Conservation (phyloP, 2,113 vertebrate genomes). For the Sturnira hondurensis region DNA sequence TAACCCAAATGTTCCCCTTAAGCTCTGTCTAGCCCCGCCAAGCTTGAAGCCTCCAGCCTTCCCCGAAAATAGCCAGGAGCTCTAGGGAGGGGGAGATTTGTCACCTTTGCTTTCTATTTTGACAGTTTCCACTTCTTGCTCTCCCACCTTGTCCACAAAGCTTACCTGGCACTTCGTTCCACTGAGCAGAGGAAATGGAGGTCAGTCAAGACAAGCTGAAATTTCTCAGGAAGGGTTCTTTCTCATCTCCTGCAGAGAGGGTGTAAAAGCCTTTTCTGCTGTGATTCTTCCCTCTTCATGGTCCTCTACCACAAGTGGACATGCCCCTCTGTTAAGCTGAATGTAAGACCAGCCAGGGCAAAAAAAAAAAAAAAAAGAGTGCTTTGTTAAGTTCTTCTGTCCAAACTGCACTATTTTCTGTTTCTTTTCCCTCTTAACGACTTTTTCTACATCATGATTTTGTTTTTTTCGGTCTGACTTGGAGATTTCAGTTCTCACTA, state of each 20-base stretch:
- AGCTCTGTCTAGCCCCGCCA: not conserved
- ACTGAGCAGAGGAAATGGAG: not conserved
- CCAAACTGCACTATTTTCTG: not conserved
- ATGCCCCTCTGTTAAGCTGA: not conserved
- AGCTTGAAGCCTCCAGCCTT: not conserved
- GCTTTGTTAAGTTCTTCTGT: not conserved
- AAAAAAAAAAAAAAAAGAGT: not conserved
- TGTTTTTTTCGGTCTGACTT: not conserved
- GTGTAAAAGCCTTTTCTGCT: not conserved
- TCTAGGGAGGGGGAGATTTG: not conserved
- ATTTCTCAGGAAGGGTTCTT: not conserved
- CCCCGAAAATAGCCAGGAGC: not conserved
- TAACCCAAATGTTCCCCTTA: not conserved
- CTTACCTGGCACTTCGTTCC: not conserved
- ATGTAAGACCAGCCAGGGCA: not conserved
- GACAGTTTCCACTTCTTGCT: not conserved
- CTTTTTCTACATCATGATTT: not conserved
- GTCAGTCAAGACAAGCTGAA: not conserved
- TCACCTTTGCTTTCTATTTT: not conserved
- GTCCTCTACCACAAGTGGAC: not conserved
- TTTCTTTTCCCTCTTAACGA: not conserved
- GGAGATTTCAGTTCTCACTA: not conserved
- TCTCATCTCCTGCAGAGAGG: not conserved
- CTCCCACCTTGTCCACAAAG: not conserved
- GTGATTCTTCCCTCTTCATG: not conserved